Evolutionary conservation across 2,888 invertebrate genomes (phyloP).

Genomic region (Drosophila eohydei): DNA sequence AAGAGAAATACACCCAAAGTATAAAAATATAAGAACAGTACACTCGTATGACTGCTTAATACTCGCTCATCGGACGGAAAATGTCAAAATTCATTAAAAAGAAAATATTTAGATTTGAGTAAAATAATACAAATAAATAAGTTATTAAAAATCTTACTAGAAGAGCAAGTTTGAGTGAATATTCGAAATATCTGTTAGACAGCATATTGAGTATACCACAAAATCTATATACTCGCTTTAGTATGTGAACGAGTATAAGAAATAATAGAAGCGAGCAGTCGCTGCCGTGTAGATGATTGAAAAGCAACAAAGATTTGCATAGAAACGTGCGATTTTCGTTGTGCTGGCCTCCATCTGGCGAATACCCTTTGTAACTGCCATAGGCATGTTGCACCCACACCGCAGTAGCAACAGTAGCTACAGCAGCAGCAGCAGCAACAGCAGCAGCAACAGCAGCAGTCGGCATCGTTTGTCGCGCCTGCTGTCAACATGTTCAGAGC

Average conservation of each 20-base stretch:
- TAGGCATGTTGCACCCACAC: constrained; percentile 58
- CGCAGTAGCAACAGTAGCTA: constrained; percentile 12
- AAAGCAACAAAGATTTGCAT: constrained; percentile 75
- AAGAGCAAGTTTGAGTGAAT: too few relatives aligned
- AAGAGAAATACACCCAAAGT: constrained; percentile 12
- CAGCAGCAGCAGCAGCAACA: constrained; percentile 2
- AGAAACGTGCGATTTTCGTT: constrained; percentile 78
- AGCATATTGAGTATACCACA: background rate
- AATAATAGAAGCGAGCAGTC: constrained; percentile 46
- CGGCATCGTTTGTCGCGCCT: constrained; percentile 58
- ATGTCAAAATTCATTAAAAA: background rate
- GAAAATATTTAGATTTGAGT: too few relatives aligned
- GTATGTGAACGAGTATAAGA: background rate
- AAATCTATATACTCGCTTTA: background rate
- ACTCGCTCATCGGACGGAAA: background rate
- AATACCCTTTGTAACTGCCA: constrained; percentile 54
- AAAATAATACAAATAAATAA: too few relatives aligned
- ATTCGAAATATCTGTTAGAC: background rate
- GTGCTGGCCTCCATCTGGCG: constrained; percentile 58
- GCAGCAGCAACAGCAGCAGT: constrained; percentile 14
- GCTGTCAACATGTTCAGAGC: constrained; percentile 72
- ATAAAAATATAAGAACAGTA: constrained; percentile 9
- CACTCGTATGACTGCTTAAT: background rate
- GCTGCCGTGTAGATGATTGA: constrained; percentile 66
- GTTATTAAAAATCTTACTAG: too few relatives aligned